These are phyloP conservation scores for Iphiclides podalirius DNA, from an alignment of 2,888 invertebrate genomes.

Conservation along the genomic window DNA sequence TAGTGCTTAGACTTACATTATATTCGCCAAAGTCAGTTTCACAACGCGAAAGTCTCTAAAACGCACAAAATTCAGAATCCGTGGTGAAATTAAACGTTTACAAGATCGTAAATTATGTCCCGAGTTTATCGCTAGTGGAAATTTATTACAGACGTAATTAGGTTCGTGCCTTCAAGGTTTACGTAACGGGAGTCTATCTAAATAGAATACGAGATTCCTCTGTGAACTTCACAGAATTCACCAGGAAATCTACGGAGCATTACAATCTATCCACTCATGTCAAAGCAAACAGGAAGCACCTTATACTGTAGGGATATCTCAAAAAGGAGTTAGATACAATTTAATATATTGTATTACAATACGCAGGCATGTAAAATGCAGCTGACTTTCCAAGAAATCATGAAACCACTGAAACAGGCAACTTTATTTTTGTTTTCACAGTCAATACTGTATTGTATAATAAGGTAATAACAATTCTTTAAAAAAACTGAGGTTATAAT, in stretches of 20 bases:
- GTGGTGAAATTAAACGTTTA: constrained; percentile 62
- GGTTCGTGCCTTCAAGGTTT: constrained; percentile 60
- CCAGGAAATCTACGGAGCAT: constrained; percentile 5
- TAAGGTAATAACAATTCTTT: too few relatives aligned
- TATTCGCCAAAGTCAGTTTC: constrained; percentile 9
- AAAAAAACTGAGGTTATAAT: too few relatives aligned
- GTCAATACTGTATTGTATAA: too few relatives aligned
- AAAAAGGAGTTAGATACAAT: too few relatives aligned
- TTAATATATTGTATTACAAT: too few relatives aligned
- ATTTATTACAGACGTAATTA: constrained; percentile 70
- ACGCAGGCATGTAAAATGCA: too few relatives aligned
- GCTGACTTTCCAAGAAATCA: too few relatives aligned
- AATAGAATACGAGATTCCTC: constrained; percentile 59
- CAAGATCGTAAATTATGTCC: constrained; percentile 65
- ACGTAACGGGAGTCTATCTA: constrained; percentile 44
- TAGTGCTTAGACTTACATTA: too few relatives aligned
- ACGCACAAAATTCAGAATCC: constrained; percentile 44
- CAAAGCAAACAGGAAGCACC: constrained; percentile 34
- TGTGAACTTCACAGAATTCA: constrained; percentile 37
- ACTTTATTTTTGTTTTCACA: too few relatives aligned
- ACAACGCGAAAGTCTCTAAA: constrained; percentile 27
- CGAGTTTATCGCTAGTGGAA: constrained; percentile 70
- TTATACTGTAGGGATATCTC: too few relatives aligned
- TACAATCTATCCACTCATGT: constrained; percentile 29
- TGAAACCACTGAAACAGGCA: too few relatives aligned